These are phyloP conservation scores for Drosophila repleta DNA, from an alignment of 1,140 invertebrate species.

Conservation along the genomic window DNA sequence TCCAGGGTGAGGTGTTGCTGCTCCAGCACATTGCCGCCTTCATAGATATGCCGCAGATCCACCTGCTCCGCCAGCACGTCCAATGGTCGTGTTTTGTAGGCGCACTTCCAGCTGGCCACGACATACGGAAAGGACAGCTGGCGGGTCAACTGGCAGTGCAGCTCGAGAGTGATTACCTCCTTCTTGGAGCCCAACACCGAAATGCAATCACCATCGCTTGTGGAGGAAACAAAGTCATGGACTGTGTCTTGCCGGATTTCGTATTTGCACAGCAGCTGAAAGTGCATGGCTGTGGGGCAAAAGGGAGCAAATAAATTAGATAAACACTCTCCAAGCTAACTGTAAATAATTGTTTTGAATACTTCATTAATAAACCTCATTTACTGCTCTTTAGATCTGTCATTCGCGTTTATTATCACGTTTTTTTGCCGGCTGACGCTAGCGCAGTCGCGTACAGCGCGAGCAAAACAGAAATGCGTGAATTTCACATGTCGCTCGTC, in stretches of 20 bases:
- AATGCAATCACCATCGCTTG: conserved; percentile 30
- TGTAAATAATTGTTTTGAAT: neutral
- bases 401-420: neutral
- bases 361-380: neutral
- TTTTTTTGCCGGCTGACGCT: conserved; percentile 26
- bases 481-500: conserved; percentile 19
- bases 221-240: conserved; percentile 48
- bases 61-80: conserved; percentile 38
- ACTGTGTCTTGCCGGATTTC: conserved; percentile 45
- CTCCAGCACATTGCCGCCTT: conserved; percentile 54
- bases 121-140: conserved; percentile 46
- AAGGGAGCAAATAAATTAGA: neutral
- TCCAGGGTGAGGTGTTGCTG: conserved; percentile 51
- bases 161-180: conserved; percentile 53
- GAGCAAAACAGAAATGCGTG: conserved; percentile 60
- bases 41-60: conserved; percentile 47
- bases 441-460: conserved; percentile 42
- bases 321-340: neutral
- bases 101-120: conserved; percentile 1
- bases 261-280: conserved; percentile 30
- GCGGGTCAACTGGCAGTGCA: conserved; percentile 29
- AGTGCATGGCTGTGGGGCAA: conserved; percentile 3
- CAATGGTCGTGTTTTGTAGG: conserved; percentile 27
- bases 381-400: neutral
- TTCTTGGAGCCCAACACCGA: conserved; percentile 48